Evolutionary conservation across 2,113 vertebrate genomes (phyloP), one percentile per base, ranked within the genome.

Genomic region (Apistogramma diplotaenia): DNA sequence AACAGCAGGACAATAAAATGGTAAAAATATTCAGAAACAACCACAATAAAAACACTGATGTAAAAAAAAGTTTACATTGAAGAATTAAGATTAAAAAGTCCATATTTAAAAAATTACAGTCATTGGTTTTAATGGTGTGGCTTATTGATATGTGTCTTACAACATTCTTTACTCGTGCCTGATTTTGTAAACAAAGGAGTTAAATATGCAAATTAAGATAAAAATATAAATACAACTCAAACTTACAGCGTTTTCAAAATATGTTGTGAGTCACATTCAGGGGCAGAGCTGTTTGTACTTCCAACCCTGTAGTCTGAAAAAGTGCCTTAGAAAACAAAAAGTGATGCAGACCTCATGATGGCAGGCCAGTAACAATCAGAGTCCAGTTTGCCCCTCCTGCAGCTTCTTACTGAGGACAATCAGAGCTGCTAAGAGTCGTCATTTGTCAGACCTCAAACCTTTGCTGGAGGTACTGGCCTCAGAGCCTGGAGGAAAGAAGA

Each of bases 381-480:
- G 56, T 72, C 43, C 60, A 71, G 43, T 57, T 9, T 60, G 4
- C 59, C 15, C 37, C 9, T 77, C 7, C 19, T 60, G 15, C 33
- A 27, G 65, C 43, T 11, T 51, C 57, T 54, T 4, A 2, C 6
- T 72, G 31, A 61, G 16, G 54, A 18, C 33, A 9, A 59, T 16
- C 11, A 5, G 11, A 71, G 37, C 6, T n/a, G 62, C 25, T 21
- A 8, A 10, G 8, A 40, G 67, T 25, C 29, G 76, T 21, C 40
- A 23, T 11, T 6, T 11, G 27, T 31, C 29, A 5, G n/a, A 49
- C 53, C 5, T 95, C 89, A 95, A 15, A 91, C 95, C 18, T 62
- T 91, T 23, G 89, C 93, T 18, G 90, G 92, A 61, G 86, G 90
- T 0, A 91, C 90, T 8, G 94, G 94, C 82, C 89, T 92, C 55